Base-by-base conservation (phyloP, 2,797 vertebrate genomes). In the Rhincodon typus region DNA sequence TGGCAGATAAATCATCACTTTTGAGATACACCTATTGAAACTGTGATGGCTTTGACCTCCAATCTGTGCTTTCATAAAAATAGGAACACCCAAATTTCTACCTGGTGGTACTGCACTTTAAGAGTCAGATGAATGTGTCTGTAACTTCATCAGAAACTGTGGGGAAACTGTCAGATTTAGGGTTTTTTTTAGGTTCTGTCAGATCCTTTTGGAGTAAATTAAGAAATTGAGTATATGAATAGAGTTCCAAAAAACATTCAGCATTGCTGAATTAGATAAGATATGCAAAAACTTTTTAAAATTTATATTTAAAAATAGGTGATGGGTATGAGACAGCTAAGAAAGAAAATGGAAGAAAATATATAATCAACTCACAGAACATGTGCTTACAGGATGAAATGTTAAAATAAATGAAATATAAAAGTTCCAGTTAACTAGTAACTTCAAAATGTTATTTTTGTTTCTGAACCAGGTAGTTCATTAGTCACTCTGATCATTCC, bases 401-500 rank as follows among this genome's bases (percentile, higher is more conserved):
- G 70, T 53, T 34, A 95, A 72, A 57, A 74, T 30, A 74, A 77
- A 57, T 95, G 53, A 21, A 69, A 93, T 62, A 66, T 19, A 17
- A 19, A 21, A 21, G 6, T 66, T 91, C 4, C n/a, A 66, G 21
- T 42, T 69, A 42, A 69, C n/a, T 27, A 67, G 21, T 42, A 42
- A 67, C 38, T 69, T 67, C 77, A 57, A 74, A 94, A 77, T 77
- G 1, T 74, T 77, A 77, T n/a, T 53, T 95, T 77, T 95, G 23
- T 66, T 95, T 95, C 93, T 94, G 70, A 50, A 95, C 30, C 21
- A 98, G 98, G 97, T 95, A 96, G 97, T 50, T 96, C 97, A 15
- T 96, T 97, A 30, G 74, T 96, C 79, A 96, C 96, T 84, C 96
- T 98, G 94, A 96, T 97, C 1, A 15, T 97, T n/a, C 97, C 98